phyloP scores from a whole-genome alignment of 2,113 vertebrate species.

The Lanius collurio region DNA sequence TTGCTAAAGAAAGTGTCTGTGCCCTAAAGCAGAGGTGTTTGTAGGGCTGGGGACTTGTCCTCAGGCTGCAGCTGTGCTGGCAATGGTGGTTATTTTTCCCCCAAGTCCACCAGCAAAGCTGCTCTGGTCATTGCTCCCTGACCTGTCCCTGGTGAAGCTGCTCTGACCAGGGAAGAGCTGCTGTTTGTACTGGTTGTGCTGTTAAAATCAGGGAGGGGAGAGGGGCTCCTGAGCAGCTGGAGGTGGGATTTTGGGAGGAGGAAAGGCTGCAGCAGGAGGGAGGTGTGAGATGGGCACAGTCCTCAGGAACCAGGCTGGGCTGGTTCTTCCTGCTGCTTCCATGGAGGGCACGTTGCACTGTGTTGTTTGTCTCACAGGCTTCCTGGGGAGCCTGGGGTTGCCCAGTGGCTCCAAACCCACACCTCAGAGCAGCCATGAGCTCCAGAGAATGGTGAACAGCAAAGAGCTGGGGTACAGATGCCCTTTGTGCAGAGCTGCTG shows the following conservation, averaged over 20 bases:
- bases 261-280: neutral
- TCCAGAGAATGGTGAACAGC: neutral
- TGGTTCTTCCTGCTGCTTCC: neutral
- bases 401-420: accelerated
- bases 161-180: neutral
- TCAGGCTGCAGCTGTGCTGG: neutral
- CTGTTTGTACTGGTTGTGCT: neutral
- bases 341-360: neutral
- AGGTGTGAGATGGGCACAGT: neutral
- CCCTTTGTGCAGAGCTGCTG: neutral
- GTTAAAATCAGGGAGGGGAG: neutral
- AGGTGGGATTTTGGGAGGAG: neutral
- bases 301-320: neutral
- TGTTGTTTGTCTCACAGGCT: accelerated
- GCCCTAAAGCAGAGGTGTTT: neutral
- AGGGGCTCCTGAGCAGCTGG: neutral
- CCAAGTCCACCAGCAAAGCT: neutral
- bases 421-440: neutral
- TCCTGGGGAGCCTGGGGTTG: neutral
- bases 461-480: neutral
- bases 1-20: neutral
- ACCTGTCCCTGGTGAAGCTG: neutral
- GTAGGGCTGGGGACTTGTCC: neutral
- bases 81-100: accelerated
- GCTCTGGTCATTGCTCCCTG: neutral